phyloP scores from a whole-genome alignment of 2,888 invertebrate genomes.

The Tholera decimalis region DNA sequence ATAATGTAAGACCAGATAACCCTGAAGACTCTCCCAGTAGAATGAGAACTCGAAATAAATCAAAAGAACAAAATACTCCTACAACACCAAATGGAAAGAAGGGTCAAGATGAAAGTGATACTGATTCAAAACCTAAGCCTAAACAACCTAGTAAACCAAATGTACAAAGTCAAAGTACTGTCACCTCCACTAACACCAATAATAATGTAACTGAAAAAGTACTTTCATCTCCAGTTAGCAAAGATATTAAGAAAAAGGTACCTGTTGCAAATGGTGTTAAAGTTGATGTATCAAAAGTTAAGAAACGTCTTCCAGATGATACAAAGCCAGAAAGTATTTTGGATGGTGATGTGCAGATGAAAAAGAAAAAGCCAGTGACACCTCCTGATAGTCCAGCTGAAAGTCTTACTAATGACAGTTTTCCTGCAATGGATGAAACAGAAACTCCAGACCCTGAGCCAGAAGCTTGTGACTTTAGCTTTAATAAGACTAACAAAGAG shows the following conservation, averaged over 20 bases:
- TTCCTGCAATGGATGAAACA: constrained; percentile 94
- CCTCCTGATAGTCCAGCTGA: constrained; percentile 95
- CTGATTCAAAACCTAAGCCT: constrained; percentile 84
- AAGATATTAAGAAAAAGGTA: constrained; percentile 87
- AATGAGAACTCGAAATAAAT: constrained; percentile 97
- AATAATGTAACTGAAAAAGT: constrained; percentile 85
- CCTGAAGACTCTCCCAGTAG: constrained; percentile 96
- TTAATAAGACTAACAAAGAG: constrained; percentile 87
- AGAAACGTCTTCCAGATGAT: constrained; percentile 91
- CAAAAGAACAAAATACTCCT: constrained; percentile 93
- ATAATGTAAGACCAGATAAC: constrained; percentile 94
- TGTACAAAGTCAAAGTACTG: constrained; percentile 81
- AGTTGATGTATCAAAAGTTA: constrained; percentile 90
- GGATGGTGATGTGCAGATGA: constrained; percentile 92
- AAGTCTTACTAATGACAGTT: constrained; percentile 96
- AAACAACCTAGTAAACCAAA: constrained; percentile 80
- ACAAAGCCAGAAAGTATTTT: constrained; percentile 91
- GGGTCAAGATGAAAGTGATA: constrained; percentile 88
- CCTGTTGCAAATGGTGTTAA: constrained; percentile 83
- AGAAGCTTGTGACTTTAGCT: constrained; percentile 88
- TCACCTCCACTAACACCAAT: constrained; percentile 70
- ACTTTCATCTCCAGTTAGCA: constrained; percentile 82
- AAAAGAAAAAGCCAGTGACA: constrained; percentile 89
- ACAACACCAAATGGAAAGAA: constrained; percentile 89
- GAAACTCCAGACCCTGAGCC: constrained; percentile 90